These are phyloP conservation scores for Pocota personata DNA, from an alignment of 2,888 invertebrate species.

Conservation along the genomic window DNA sequence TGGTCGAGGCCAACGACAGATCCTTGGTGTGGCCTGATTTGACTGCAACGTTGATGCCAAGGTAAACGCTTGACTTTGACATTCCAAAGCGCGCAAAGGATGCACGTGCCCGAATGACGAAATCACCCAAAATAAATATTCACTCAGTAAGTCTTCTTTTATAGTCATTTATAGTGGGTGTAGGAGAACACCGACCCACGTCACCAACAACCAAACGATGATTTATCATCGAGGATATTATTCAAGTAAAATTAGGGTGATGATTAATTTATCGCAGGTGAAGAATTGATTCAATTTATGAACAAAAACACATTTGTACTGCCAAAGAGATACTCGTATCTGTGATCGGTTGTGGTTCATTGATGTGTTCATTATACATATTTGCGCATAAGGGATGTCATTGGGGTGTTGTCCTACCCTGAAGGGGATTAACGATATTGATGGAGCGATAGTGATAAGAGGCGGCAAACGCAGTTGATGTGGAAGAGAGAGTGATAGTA, in stretches of 20 bases:
- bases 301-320: background rate
- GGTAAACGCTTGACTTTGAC: slow-evolving; percentile 30
- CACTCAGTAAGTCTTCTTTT: background rate
- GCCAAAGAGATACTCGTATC: background rate
- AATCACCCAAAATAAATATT: slow-evolving; percentile 43
- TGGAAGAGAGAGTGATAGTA: slow-evolving; percentile 41
- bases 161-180: background rate
- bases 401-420: background rate
- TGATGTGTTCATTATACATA: background rate
- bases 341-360: background rate
- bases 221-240: slow-evolving; percentile 35
- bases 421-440: slow-evolving; percentile 6
- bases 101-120: slow-evolving; percentile 15
- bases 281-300: slow-evolving; percentile 7
- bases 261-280: slow-evolving; percentile 48
- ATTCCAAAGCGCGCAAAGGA: slow-evolving; percentile 24
- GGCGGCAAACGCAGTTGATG: background rate
- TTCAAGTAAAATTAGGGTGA: slow-evolving; percentile 23
- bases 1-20: background rate
- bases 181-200: slow-evolving; percentile 3
- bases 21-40: slow-evolving; percentile 1
- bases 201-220: slow-evolving; percentile 22
- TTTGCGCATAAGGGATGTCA: background rate
- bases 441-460: slow-evolving; percentile 42
- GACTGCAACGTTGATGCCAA: no score